phyloP scores from a whole-genome alignment of 2,797 vertebrate genomes.

The Sciaenops ocellatus region DNA sequence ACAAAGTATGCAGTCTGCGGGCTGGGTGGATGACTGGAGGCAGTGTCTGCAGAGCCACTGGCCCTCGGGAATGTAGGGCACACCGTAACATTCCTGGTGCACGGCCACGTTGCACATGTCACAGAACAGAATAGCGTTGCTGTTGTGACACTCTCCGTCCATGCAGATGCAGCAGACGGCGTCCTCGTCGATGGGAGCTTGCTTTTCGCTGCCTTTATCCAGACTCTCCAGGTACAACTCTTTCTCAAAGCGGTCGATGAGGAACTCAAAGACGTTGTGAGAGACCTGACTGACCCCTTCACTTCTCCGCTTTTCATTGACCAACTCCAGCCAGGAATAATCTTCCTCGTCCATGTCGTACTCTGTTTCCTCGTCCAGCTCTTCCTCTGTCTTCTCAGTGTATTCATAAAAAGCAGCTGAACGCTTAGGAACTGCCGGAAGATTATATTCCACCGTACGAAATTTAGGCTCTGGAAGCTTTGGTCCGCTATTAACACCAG shows the following conservation, averaged over 20 bases:
- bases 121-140: constrained; percentile 97
- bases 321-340: constrained; percentile 96
- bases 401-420: constrained; percentile 91
- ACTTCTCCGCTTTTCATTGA: constrained; percentile 92
- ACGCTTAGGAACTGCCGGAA: constrained; percentile 91
- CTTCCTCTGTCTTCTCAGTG: constrained; percentile 93
- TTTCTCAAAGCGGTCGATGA: constrained; percentile 97
- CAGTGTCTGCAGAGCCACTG: constrained; percentile 99
- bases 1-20: constrained; percentile 94
- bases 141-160: constrained; percentile 96
- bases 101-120: constrained; percentile 96
- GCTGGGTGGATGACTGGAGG: constrained; percentile 90
- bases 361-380: constrained; percentile 96
- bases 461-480: constrained; percentile 94
- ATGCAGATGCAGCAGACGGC: constrained; percentile 97
- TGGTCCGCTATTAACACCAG: constrained; percentile 51
- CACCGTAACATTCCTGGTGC: constrained; percentile 99
- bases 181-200: constrained; percentile 93
- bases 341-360: constrained; percentile 99
- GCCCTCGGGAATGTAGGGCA: constrained; percentile 97
- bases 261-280: constrained; percentile 96
- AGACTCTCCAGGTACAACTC: constrained; percentile 93
- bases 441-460: constrained; percentile 94
- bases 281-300: constrained; percentile 94
- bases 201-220: constrained; percentile 88